Conservation (phyloP, 2,113 vertebrate genomes). For the Hoplias malabaricus region DNA sequence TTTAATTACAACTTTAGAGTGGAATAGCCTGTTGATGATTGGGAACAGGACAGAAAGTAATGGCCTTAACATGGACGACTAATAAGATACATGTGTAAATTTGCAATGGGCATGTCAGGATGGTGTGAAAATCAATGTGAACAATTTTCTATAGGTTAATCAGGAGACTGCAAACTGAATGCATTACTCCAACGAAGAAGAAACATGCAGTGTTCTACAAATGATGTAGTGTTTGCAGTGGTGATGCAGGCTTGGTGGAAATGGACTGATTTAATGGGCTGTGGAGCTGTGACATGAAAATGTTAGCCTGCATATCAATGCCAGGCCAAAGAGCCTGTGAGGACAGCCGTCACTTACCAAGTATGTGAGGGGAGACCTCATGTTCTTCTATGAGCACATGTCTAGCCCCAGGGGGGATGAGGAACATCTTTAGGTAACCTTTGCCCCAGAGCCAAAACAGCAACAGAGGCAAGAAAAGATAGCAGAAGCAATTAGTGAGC, state of each 20-base stretch:
- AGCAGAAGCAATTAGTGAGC: constrained; percentile 75
- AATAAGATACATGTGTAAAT: background rate
- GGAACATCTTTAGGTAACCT: constrained; percentile 99
- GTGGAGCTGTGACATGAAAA: constrained; percentile 14
- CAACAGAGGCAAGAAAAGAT: constrained; percentile 73
- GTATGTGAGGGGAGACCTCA: constrained; percentile 95
- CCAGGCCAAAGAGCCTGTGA: constrained; percentile 4
- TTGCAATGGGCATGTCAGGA: background rate
- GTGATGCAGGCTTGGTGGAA: background rate
- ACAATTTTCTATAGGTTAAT: no score
- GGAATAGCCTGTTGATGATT: background rate
- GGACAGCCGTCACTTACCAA: constrained; percentile 86
- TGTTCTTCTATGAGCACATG: constrained; percentile 97
- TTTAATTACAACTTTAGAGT: background rate
- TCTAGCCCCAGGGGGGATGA: constrained; percentile 93
- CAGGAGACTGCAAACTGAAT: no score
- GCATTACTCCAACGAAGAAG: no score
- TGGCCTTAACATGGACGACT: background rate
- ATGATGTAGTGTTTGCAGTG: no score
- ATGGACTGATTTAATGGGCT: background rate
- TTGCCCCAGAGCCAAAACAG: constrained; percentile 73
- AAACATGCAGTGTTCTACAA: no score
- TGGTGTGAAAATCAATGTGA: background rate
- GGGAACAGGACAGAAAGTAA: background rate
- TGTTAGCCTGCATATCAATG: constrained; percentile 17